Percentiles rank a stretch among this genome's conserved stretches.
phyloP scores from a whole-genome alignment of 2,113 vertebrate species.

The Caracal caracal region DNA sequence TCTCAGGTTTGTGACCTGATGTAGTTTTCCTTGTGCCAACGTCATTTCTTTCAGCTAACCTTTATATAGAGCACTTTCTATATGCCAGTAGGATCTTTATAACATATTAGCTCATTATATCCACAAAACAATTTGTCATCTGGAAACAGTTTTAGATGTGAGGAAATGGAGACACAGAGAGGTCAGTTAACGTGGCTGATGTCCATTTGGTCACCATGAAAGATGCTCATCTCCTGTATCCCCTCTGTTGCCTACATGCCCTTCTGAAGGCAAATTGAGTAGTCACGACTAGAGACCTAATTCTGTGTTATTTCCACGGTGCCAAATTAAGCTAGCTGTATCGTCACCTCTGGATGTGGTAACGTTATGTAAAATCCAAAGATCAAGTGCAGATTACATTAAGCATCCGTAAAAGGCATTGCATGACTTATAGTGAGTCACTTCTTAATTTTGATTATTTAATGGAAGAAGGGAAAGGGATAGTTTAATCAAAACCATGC shows the following conservation, averaged over 20 bases:
- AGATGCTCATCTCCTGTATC: fast-evolving
- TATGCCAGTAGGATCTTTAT: neutral
- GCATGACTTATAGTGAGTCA: neutral
- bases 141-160: neutral
- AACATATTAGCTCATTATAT: neutral
- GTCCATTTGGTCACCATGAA: neutral
- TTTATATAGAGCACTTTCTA: neutral
- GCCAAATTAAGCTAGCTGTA: neutral
- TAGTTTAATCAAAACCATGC: slow-evolving; percentile 56
- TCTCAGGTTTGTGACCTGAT: neutral
- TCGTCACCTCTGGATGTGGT: neutral
- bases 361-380: neutral
- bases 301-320: neutral
- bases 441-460: slow-evolving; percentile 50
- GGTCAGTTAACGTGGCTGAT: neutral
- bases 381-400: neutral
- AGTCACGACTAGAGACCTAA: neutral
- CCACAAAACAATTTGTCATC: neutral
- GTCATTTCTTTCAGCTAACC: neutral
- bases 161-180: neutral
- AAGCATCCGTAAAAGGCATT: neutral
- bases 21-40: neutral
- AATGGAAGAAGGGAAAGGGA: slow-evolving; percentile 8
- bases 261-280: neutral
- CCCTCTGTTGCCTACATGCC: neutral